phyloP scores from a whole-genome alignment of 92 coral and sea anemone species.

The Bergia sp. region DNA sequence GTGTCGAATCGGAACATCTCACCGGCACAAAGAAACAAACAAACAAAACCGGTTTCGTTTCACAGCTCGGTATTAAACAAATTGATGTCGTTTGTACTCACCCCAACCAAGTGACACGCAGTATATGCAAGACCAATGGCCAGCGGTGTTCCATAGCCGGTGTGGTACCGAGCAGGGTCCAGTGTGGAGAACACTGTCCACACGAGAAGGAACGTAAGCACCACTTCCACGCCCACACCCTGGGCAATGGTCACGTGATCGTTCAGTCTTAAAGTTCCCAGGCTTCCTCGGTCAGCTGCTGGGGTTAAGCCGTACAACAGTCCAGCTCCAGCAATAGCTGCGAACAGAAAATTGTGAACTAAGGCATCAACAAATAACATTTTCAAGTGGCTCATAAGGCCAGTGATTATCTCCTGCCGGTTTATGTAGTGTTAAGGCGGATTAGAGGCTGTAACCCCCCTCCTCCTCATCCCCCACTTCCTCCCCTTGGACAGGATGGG shows the following conservation, averaged over 20 bases:
- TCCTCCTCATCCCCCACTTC: too few species aligned
- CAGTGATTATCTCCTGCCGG: neutral
- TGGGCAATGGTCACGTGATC: constrained; percentile 79
- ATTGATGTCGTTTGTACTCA: constrained; percentile 6
- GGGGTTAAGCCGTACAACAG: constrained; percentile 83
- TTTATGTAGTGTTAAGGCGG: neutral
- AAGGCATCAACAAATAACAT: too few species aligned
- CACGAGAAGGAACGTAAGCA: constrained; percentile 78
- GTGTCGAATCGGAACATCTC: neutral
- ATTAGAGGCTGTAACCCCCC: neutral
- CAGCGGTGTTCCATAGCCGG: constrained; percentile 91
- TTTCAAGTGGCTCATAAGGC: too few species aligned
- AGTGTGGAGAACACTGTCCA: constrained; percentile 75
- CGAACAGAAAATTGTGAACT: constrained; percentile 6
- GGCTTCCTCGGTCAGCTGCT: constrained; percentile 59
- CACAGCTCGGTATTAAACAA: too few species aligned
- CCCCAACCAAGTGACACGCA: constrained; percentile 71
- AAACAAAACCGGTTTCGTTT: neutral
- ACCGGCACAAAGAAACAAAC: neutral
- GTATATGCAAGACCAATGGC: constrained; percentile 84
- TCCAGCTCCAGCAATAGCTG: constrained; percentile 89
- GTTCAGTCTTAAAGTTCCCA: constrained; percentile 74
- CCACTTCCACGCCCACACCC: constrained; percentile 79
- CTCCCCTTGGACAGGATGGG: neutral
- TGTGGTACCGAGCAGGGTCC: constrained; percentile 71